Evolutionary conservation across 2,888 invertebrate species (phyloP), one percentile per base, ranked within the genome.

Genomic region (Agriopis leucophaearia): DNA sequence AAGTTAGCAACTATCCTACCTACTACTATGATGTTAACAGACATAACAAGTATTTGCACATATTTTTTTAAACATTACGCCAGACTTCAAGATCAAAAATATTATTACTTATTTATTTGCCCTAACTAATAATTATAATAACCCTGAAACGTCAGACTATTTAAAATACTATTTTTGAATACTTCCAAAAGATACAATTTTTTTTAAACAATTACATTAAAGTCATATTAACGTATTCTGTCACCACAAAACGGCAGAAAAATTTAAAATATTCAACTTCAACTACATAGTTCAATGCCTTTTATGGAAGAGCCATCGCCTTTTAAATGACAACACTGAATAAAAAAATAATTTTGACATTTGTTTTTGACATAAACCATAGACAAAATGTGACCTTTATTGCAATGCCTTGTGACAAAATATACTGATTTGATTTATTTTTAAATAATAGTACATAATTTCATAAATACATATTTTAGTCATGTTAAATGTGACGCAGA

Each of bases 111-210:
- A 69, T 71, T 63, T 72, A 70, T 69, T 67, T 51, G 59, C 58
- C 69, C 69, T 69, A 71, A 64, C 67, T 60, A 64, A 66, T 63
- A 65, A 65, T 59, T 63, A 60, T 70, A 55, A 63, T 81, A 87
- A 88, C 87, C 87, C 88, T 88, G 88, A 81, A 81, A 84, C 80
- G 79, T 86, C 87, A 87, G 87, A 88, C 87, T 86, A 86, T 85
- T 63, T 79, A 76, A 78, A 80, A 81, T 75, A 72, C 79, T 80
- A 79, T 80, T 67, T 66, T 69, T 63, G 62, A 42, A 56, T 60
- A 58, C 7, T 69, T 56, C 40, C 27, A 58, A 67, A 42, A 35
- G 44, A 57, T 47, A 57, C 18, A 47, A 55, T 56, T 45, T 63
- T 60, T 61, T 57, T 54, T 42, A 64, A 68, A 10, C 6, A n/a